phyloP scores from a whole-genome alignment of 2,888 invertebrate genomes.

The Mamestra brassicae region DNA sequence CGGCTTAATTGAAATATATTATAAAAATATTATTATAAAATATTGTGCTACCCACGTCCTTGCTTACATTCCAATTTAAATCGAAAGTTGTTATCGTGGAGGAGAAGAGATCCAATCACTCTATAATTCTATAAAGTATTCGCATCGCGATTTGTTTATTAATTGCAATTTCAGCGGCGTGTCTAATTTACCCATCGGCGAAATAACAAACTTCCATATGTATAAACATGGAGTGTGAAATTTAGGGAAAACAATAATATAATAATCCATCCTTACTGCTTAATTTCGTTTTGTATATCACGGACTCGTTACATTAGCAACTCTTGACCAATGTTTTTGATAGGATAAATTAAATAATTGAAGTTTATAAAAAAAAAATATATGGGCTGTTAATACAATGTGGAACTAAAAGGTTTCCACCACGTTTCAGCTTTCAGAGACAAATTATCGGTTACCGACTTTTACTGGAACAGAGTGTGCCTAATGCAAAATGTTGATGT shows the following conservation, averaged over 20 bases:
- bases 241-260: background rate
- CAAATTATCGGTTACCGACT: background rate
- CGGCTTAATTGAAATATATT: too few species aligned
- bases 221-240: background rate
- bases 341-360: background rate
- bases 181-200: background rate
- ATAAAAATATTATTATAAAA: too few species aligned
- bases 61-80: background rate
- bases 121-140: background rate
- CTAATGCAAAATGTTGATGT: background rate
- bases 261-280: background rate
- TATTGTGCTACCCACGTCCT: background rate
- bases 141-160: background rate
- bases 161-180: background rate
- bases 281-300: too few species aligned
- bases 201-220: background rate
- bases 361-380: too few species aligned
- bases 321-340: background rate
- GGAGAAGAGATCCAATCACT: background rate
- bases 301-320: too few species aligned
- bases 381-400: background rate
- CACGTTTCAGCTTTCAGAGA: background rate
- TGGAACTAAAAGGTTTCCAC: background rate
- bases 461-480: background rate
- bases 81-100: background rate